Conservation (phyloP, 2,888 invertebrate species). For the Gortyna flavago region DNA sequence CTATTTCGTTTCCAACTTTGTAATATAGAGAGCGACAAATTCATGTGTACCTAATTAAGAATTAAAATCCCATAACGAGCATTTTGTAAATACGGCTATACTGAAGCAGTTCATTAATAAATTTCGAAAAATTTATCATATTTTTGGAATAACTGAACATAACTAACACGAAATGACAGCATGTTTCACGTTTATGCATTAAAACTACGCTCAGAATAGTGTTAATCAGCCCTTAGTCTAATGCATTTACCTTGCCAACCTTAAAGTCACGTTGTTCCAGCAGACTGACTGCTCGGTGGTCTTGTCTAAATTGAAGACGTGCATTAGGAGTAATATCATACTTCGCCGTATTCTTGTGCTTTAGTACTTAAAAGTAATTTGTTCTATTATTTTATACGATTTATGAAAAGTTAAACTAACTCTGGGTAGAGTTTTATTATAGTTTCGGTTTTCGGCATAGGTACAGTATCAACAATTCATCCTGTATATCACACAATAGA, state of each 20-base stretch:
- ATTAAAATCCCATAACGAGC: background rate
- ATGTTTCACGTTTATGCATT: constrained; percentile 17
- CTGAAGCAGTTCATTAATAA: background rate
- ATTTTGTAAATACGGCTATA: background rate
- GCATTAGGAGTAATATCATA: constrained; percentile 32
- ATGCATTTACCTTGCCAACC: constrained; percentile 22
- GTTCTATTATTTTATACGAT: background rate
- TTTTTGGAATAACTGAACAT: background rate
- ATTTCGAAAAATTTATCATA: background rate
- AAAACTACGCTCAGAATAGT: background rate
- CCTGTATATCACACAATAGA: background rate
- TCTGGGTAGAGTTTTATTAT: background rate
- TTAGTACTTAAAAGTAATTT: constrained; percentile 19
- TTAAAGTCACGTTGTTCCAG: constrained; percentile 10
- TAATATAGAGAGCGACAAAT: background rate
- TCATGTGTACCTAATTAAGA: background rate
- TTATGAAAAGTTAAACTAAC: background rate
- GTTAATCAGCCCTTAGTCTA: constrained; percentile 15
- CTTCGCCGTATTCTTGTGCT: constrained; percentile 12
- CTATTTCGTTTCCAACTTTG: background rate
- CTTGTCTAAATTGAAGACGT: constrained; percentile 16
- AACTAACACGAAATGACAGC: background rate
- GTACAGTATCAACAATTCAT: background rate
- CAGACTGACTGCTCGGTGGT: constrained; percentile 6
- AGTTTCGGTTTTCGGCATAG: background rate